These are phyloP conservation scores for Microtus oregoni DNA, from an alignment of 2,113 vertebrate genomes.

Conservation along the genomic window DNA sequence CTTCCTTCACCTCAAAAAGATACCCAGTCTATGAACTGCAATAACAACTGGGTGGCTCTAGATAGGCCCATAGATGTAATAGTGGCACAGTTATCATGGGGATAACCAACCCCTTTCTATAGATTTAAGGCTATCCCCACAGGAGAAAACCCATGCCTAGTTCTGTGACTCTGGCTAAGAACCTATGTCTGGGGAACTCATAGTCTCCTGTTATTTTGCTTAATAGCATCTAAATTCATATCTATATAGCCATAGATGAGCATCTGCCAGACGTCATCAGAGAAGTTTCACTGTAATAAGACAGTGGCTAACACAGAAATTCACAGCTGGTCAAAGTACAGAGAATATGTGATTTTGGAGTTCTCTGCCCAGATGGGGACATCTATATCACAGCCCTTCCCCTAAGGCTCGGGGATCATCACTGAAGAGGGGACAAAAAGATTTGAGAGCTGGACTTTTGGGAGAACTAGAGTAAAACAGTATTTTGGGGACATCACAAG, in stretches of 20 bases:
- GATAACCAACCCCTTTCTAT: neutral
- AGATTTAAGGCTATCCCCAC: neutral
- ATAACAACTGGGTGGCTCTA: neutral
- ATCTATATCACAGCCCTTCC: neutral
- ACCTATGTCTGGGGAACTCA: neutral
- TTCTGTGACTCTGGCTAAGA: neutral
- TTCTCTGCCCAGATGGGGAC: neutral
- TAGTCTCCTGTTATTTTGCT: neutral
- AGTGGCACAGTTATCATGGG: neutral
- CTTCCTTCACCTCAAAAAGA: neutral
- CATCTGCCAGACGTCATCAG: neutral
- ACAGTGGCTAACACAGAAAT: neutral
- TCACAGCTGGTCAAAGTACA: neutral
- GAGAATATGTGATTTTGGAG: neutral
- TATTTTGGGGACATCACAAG: neutral
- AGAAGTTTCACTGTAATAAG: neutral
- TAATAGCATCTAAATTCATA: neutral
- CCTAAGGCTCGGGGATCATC: neutral
- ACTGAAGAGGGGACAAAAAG: neutral
- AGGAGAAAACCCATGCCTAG: neutral
- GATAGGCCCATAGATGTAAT: neutral
- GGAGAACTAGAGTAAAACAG: neutral
- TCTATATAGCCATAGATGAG: neutral
- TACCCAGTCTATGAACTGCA: neutral
- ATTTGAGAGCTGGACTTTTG: neutral